Evolutionary conservation across 2,113 vertebrate species (phyloP), one percentile per base, ranked within the genome.

Genomic region (Indri indri): DNA sequence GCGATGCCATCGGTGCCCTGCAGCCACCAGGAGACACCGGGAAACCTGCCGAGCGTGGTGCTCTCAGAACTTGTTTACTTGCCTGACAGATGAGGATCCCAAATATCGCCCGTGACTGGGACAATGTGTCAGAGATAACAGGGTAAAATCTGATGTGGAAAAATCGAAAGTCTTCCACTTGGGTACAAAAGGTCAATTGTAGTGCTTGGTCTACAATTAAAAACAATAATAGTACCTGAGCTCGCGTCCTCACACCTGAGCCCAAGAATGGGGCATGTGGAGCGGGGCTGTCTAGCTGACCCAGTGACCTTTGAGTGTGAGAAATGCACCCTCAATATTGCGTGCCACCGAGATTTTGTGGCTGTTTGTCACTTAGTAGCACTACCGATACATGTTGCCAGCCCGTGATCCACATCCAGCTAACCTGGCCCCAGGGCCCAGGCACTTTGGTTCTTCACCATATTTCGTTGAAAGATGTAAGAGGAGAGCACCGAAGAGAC

Each of bases 131-230:
- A 94, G 77, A 94, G 86, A 57, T 40, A 91, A 90, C 50, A 71
- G 92, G 77, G 52, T 90, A 37, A 93, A 63, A 73, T 88, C 30
- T 91, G 77, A 89, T 42, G 14, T 25, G 52, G 77, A 57, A 94
- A 73, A 81, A 40, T 25, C 5, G 54, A 61, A 94, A 90, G 11
- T 59, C 66, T 94, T 76, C 66, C 22, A 90, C 18, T 66, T 87
- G 37, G 71, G 42, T 93, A 95, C 18, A 42, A 88, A 94, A 91
- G 77, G 45, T 90, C 81, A 96, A 18, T 77, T 50, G 32, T 4
- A 79, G 25, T 73, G 25, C 91, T 95, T 88, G 57, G 14, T 76
- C 30, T 87, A 22, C 50, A 94, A 96, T 91, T 88, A 92, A 79
- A 92, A 83, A 40, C 27, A 82, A 17, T 57, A 66, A 42, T 70